These are phyloP conservation scores for Ferrisia virgata DNA, from an alignment of 2,888 invertebrate species.

Conservation along the genomic window DNA sequence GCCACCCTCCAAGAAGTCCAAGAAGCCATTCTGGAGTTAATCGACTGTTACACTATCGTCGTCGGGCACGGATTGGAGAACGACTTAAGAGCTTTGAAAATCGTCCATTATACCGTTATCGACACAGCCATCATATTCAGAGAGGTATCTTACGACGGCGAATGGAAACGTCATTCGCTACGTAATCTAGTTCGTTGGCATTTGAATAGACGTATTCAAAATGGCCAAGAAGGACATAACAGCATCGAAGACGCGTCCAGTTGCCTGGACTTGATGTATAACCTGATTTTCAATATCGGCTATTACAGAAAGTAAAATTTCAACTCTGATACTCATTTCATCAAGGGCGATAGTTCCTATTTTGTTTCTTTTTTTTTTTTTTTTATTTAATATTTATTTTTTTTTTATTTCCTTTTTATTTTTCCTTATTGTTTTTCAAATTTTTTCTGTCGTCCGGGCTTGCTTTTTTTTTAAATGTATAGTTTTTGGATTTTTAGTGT, in stretches of 20 bases:
- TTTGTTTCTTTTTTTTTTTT: not conserved
- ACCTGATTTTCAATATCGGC: not conserved
- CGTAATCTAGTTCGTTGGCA: slow-evolving; percentile 70
- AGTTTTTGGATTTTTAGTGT: not conserved
- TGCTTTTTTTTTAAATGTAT: not conserved
- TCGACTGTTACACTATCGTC: slow-evolving; percentile 79
- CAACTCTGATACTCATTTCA: not conserved
- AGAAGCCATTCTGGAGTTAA: slow-evolving; percentile 74
- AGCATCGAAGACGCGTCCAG: slow-evolving; percentile 89
- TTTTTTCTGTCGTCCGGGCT: not conserved
- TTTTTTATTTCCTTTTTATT: not conserved
- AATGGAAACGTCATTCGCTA: slow-evolving; percentile 78
- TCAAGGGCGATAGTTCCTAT: not conserved
- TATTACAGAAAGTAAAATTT: not conserved
- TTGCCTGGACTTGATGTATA: slow-evolving; percentile 76
- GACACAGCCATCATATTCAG: slow-evolving; percentile 90
- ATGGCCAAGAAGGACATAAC: slow-evolving; percentile 73
- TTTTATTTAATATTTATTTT: not conserved
- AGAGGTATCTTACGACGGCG: slow-evolving; percentile 68
- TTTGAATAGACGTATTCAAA: slow-evolving; percentile 79
- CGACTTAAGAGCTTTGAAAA: slow-evolving; percentile 80
- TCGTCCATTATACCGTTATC: slow-evolving; percentile 78
- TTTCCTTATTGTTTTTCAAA: not conserved
- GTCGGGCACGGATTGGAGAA: slow-evolving; percentile 95
- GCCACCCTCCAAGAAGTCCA: slow-evolving; percentile 69